phyloP scores from a whole-genome alignment of 2,113 vertebrate genomes.

The Gobiocypris rarus region DNA sequence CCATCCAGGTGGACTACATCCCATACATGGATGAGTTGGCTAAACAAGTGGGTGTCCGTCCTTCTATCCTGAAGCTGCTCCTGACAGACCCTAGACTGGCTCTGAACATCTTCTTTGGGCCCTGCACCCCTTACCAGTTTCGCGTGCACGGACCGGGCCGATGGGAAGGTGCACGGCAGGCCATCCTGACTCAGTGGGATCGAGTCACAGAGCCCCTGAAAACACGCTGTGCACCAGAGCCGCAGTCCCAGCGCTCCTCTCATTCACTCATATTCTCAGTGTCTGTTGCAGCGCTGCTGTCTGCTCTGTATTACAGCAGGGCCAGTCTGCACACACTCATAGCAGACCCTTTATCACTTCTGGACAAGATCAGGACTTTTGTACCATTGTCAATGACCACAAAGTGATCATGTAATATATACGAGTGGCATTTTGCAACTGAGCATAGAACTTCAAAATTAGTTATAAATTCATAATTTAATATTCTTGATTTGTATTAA shows the following conservation, averaged over 20 bases:
- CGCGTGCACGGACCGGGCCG: conserved; percentile 83
- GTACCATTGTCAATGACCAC: conserved; percentile 40
- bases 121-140: conserved; percentile 86
- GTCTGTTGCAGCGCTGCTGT: conserved; percentile 50
- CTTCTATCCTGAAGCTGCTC: conserved; percentile 74
- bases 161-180: conserved; percentile 84
- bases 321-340: conserved; percentile 58
- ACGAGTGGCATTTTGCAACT: no score
- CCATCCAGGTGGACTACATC: conserved; percentile 83
- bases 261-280: conserved; percentile 58
- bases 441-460: no score
- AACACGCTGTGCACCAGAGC: conserved; percentile 69
- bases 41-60: conserved; percentile 73
- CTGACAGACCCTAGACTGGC: conserved; percentile 82
- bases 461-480: no score
- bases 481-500: no score
- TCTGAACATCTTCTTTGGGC: conserved; percentile 79
- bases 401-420: conserved; percentile 48
- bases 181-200: conserved; percentile 88
- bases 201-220: conserved; percentile 79
- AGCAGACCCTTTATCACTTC: conserved; percentile 56
- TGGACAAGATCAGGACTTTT: conserved; percentile 60
- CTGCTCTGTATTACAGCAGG: conserved; percentile 63
- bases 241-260: conserved; percentile 17
- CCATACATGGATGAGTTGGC: conserved; percentile 84